These are phyloP conservation scores for Picathartes gymnocephalus DNA, from an alignment of 2,113 vertebrate species.

Conservation along the genomic window DNA sequence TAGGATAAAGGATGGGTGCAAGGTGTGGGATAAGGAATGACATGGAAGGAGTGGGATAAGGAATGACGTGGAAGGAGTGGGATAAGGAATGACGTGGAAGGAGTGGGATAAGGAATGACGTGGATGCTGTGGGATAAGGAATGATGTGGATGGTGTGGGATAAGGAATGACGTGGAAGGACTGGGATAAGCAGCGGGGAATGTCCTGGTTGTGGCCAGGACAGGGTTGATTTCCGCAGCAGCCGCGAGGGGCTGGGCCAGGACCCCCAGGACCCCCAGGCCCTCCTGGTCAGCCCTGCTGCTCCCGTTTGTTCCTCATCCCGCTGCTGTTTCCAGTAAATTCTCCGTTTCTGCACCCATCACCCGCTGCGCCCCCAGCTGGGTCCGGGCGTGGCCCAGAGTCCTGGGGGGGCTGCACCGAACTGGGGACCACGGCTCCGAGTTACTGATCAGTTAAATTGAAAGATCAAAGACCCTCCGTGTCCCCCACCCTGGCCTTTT, in stretches of 20 bases:
- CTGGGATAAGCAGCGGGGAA: too few species aligned
- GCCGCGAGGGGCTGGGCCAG: background rate
- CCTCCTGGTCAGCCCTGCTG: too few species aligned
- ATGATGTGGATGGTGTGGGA: background rate
- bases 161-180: background rate
- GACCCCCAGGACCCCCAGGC: too few species aligned
- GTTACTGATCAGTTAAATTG: background rate
- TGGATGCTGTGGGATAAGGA: too few species aligned
- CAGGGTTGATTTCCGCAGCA: background rate
- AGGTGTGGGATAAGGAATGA: too few species aligned
- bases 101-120: too few species aligned
- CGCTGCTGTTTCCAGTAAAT: background rate
- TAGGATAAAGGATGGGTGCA: too few species aligned
- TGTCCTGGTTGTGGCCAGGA: background rate
- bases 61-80: too few species aligned
- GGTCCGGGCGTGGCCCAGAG: background rate
- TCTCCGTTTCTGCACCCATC: too few species aligned
- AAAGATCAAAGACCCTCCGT: background rate
- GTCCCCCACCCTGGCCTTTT: accelerated
- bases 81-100: too few species aligned
- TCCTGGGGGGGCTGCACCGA: background rate
- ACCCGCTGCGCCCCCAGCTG: accelerated
- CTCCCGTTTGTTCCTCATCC: background rate
- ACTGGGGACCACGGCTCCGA: accelerated
- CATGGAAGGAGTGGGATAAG: too few species aligned